Evolutionary conservation across 2,888 invertebrate genomes (phyloP).

Genomic region (Galerucella calmariensis): DNA sequence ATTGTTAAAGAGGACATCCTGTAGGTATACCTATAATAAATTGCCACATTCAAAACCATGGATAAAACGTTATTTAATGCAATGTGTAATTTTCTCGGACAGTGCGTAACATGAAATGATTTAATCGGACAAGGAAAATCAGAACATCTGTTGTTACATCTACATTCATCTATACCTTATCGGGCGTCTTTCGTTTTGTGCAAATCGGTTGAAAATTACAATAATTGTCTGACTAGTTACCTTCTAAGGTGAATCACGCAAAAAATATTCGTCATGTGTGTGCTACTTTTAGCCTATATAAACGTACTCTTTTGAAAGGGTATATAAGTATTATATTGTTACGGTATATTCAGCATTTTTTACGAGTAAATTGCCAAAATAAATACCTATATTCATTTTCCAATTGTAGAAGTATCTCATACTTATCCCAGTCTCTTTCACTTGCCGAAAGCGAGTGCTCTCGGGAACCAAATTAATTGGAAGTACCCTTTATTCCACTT

Average conservation of each 20-base stretch:
- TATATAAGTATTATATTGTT: background rate
- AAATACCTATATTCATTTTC: background rate
- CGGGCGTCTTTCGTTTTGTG: slow-evolving; percentile 24
- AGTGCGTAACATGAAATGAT: slow-evolving; percentile 2
- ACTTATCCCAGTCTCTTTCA: too few relatives aligned
- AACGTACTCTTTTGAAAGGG: background rate
- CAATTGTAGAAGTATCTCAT: too few relatives aligned
- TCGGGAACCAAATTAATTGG: too few relatives aligned
- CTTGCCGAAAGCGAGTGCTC: too few relatives aligned
- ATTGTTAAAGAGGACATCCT: background rate
- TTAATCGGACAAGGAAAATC: slow-evolving; percentile 31
- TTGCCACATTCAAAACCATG: background rate
- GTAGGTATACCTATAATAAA: background rate
- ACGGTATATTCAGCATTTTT: too few relatives aligned
- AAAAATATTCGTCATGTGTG: slow-evolving; percentile 37
- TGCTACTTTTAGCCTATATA: slow-evolving; percentile 37
- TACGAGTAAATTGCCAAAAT: background rate
- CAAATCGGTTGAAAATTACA: slow-evolving; percentile 32
- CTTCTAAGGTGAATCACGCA: slow-evolving; percentile 39
- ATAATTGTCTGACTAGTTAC: slow-evolving; percentile 30
- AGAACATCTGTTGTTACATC: slow-evolving; percentile 35
- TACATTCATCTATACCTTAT: slow-evolving; percentile 30
- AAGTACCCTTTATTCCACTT: too few relatives aligned
- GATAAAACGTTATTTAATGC: background rate
- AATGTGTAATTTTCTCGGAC: slow-evolving; percentile 5